Percentiles rank a stretch among this genome's conserved stretches.
Evolutionary conservation across 2,797 vertebrate genomes (phyloP).

Genomic region (Molossus alvarezi): DNA sequence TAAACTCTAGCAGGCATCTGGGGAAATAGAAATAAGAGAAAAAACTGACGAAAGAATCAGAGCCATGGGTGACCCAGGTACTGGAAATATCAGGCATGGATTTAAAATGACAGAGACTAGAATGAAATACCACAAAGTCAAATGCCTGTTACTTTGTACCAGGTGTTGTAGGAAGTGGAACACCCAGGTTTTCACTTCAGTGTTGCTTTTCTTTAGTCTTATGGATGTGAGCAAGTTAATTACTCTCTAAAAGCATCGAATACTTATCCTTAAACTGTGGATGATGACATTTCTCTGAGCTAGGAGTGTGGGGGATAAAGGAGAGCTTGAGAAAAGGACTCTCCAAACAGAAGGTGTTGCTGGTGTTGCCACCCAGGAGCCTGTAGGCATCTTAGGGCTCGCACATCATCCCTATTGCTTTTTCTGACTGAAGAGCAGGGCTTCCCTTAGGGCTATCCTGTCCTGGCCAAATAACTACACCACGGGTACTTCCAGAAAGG

Average conservation of each 20-base stretch:
- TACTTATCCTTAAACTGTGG: too few relatives aligned
- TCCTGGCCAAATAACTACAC: background rate
- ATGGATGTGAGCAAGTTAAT: background rate
- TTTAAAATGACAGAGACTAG: too few relatives aligned
- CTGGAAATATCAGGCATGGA: too few relatives aligned
- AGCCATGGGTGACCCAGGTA: too few relatives aligned
- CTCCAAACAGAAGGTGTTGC: background rate
- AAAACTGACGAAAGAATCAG: too few relatives aligned
- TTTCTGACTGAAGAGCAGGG: background rate
- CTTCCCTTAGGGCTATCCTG: background rate
- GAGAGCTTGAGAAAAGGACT: background rate
- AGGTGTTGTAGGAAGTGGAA: too few relatives aligned
- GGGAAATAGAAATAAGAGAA: background rate
- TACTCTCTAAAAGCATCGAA: background rate
- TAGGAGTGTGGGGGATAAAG: background rate
- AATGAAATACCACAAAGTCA: too few relatives aligned
- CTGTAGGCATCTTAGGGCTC: background rate
- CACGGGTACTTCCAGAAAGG: background rate
- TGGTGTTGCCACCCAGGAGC: background rate
- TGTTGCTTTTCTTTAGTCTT: background rate
- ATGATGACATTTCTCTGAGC: background rate
- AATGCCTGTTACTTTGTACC: too few relatives aligned
- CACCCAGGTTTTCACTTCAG: too few relatives aligned
- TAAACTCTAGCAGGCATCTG: accelerated
- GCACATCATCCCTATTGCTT: background rate